These are phyloP conservation scores for Coryphaenoides rupestris DNA, from an alignment of 2,113 vertebrate genomes.

Conservation along the genomic window DNA sequence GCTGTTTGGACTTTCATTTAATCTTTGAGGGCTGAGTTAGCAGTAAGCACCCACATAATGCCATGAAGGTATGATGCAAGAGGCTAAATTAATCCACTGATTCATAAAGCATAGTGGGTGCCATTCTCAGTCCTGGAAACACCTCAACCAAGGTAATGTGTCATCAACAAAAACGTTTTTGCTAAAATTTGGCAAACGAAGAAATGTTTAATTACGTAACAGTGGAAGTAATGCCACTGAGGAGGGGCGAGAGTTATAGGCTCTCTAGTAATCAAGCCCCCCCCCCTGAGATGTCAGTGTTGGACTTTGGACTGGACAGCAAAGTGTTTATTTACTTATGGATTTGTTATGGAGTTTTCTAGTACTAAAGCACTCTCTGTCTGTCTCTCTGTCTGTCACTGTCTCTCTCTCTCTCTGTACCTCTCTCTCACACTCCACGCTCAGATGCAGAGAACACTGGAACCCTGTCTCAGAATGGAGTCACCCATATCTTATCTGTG, in stretches of 20 bases:
- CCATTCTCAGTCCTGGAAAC: conserved; percentile 3
- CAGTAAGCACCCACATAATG: too few species aligned
- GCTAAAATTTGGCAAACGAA: too few species aligned
- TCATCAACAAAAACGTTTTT: conserved; percentile 20
- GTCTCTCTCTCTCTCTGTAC: background rate
- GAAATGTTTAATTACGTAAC: conserved; percentile 52
- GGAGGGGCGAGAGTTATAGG: conserved; percentile 63
- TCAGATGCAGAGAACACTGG: conserved; percentile 82
- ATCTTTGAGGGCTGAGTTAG: too few species aligned
- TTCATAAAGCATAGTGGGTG: background rate
- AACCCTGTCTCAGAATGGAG: conserved; percentile 73
- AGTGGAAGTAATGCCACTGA: conserved; percentile 9
- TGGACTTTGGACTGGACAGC: too few species aligned
- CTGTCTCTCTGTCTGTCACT: background rate
- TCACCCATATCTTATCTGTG: conserved; percentile 85
- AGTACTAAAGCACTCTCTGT: conserved; percentile 4
- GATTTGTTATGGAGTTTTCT: too few species aligned
- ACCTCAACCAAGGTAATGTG: conserved; percentile 19
- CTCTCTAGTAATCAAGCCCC: conserved; percentile 23
- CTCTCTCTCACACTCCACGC: conserved; percentile 1
- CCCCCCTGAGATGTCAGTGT: too few species aligned
- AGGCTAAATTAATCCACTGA: background rate
- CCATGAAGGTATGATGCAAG: too few species aligned
- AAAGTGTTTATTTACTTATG: too few species aligned
- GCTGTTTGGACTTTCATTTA: too few species aligned